Evolutionary conservation across 2,888 invertebrate species (phyloP).

Genomic region (Andrena dorsata): DNA sequence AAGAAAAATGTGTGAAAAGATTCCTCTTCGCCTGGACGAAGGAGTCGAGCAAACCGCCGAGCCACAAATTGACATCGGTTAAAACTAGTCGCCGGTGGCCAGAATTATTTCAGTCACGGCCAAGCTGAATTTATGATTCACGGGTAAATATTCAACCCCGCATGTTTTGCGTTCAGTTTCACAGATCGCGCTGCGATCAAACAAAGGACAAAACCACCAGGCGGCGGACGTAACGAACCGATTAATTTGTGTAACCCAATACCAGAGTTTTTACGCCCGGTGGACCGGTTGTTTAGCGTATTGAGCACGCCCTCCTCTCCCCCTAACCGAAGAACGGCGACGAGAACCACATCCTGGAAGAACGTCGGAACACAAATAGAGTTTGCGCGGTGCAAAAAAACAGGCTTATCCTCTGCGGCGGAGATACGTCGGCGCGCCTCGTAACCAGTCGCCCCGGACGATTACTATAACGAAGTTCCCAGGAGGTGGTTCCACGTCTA

Average conservation of each 20-base stretch:
- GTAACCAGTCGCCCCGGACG: background rate
- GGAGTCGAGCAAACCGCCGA: background rate
- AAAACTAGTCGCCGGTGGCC: background rate
- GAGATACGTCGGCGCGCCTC: background rate
- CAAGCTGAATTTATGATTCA: slow-evolving; percentile 10
- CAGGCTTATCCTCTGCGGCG: slow-evolving; percentile 1
- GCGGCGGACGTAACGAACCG: slow-evolving; percentile 43
- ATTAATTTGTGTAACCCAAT: slow-evolving; percentile 49
- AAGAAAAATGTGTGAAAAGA: background rate
- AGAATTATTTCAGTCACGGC: background rate
- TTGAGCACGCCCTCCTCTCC: slow-evolving; percentile 7
- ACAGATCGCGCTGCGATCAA: slow-evolving; percentile 18
- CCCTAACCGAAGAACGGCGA: no score
- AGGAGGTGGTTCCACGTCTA: background rate
- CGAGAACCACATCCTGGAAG: slow-evolving; percentile 25
- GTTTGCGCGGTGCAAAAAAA: slow-evolving; percentile 11
- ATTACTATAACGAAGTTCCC: background rate
- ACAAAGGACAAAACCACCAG: slow-evolving; percentile 39
- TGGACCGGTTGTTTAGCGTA: slow-evolving; percentile 41
- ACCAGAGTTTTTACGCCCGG: slow-evolving; percentile 13
- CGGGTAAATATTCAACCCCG: slow-evolving; percentile 34
- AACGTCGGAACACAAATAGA: slow-evolving; percentile 6
- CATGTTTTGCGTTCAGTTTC: slow-evolving; percentile 27
- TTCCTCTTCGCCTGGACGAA: background rate
- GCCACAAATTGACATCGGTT: slow-evolving; percentile 2